phyloP scores from a whole-genome alignment of 2,888 invertebrate genomes.

The Tetragnatha montana region DNA sequence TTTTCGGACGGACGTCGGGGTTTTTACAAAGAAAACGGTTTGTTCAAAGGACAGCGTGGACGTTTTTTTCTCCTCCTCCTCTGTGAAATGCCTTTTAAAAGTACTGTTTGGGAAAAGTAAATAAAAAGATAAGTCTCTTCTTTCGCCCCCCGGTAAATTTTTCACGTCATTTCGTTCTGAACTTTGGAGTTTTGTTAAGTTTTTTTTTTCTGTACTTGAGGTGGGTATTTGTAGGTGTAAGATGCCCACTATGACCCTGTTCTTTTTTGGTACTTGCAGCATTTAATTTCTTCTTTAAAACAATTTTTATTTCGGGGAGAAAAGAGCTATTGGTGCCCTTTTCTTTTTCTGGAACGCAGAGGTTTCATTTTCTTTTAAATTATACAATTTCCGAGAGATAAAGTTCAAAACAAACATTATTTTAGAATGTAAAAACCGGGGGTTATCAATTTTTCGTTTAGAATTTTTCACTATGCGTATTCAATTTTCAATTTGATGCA shows the following conservation, averaged over 20 bases:
- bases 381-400: too few species aligned
- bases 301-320: background rate
- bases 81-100: constrained; percentile 48
- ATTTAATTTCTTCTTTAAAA: background rate
- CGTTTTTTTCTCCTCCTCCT: constrained; percentile 18
- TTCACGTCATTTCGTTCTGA: constrained; percentile 21
- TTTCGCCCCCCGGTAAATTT: background rate
- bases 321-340: too few species aligned
- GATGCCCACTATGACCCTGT: background rate
- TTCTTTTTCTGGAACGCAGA: too few species aligned
- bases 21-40: constrained; percentile 52
- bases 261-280: background rate
- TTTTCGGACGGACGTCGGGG: constrained; percentile 40
- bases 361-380: too few species aligned
- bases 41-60: constrained; percentile 47
- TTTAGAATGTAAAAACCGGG: too few species aligned
- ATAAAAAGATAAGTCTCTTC: constrained; percentile 25
- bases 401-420: too few species aligned
- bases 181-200: constrained; percentile 10
- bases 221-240: background rate
- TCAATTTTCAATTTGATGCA: too few species aligned
- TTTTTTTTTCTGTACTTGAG: constrained; percentile 16
- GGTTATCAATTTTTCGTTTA: too few species aligned
- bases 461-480: too few species aligned
- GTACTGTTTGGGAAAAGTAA: constrained; percentile 51